phyloP scores from a whole-genome alignment of 2,113 vertebrate species.

The Acanthochromis polyacanthus region DNA sequence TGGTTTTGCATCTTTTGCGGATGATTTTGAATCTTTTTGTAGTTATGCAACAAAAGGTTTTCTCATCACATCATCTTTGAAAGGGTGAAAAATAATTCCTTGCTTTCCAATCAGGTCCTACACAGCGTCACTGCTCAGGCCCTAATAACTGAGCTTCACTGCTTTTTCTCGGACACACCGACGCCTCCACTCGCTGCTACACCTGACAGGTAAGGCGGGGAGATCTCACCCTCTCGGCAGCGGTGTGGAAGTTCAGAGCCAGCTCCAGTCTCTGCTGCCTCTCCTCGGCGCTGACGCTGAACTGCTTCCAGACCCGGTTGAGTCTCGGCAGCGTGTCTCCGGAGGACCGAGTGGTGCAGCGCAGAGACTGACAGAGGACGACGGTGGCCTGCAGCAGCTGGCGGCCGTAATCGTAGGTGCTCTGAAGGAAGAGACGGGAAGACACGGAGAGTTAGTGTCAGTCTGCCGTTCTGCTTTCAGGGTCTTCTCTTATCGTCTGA shows the following conservation, averaged over 20 bases:
- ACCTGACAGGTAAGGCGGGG: neutral
- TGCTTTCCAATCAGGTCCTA: too few species aligned
- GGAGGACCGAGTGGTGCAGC: conserved; percentile 95
- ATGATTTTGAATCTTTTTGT: too few species aligned
- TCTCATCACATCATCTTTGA: too few species aligned
- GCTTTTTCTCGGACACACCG: too few species aligned
- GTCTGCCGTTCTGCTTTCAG: too few species aligned
- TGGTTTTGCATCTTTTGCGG: too few species aligned
- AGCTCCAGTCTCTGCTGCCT: conserved; percentile 93
- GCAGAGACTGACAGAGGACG: conserved; percentile 95
- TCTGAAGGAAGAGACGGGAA: conserved; percentile 79
- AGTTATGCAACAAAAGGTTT: too few species aligned
- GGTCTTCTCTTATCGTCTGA: too few species aligned
- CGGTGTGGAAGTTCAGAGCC: conserved; percentile 91
- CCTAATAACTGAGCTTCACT: too few species aligned
- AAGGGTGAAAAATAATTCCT: too few species aligned
- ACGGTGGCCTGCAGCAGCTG: conserved; percentile 98
- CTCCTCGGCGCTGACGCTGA: conserved; percentile 94
- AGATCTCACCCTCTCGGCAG: conserved; percentile 90
- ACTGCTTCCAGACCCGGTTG: conserved; percentile 98
- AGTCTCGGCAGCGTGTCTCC: conserved; percentile 96
- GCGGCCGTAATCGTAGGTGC: conserved; percentile 97
- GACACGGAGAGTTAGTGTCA: neutral
- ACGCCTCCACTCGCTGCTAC: neutral
- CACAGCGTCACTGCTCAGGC: too few species aligned